Evolutionary conservation across 2,797 vertebrate genomes (phyloP).

Genomic region (Acanthiza pusilla): DNA sequence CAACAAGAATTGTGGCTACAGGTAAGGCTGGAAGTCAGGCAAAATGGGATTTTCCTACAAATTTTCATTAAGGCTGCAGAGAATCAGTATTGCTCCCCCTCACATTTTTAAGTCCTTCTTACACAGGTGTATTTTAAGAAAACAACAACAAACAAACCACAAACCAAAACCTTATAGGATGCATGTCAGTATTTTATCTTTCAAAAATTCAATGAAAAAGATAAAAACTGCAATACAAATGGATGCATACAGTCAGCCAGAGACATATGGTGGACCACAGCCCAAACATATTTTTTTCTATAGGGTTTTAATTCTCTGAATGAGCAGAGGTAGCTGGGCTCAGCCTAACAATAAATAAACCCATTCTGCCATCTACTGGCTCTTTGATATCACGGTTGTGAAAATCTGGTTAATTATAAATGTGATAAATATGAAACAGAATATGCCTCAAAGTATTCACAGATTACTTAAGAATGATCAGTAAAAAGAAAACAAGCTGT

Average conservation of each 20-base stretch:
- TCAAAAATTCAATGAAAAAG: not conserved
- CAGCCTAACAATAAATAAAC: not conserved
- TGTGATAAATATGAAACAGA: not conserved
- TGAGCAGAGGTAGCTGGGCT: rapidly evolving
- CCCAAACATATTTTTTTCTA: not conserved
- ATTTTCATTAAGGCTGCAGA: not conserved
- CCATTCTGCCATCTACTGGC: conserved; percentile 43
- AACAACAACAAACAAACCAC: not conserved
- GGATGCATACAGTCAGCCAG: not conserved
- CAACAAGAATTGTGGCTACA: not conserved
- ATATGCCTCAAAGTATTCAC: not conserved
- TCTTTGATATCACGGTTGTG: not conserved
- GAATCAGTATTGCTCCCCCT: rapidly evolving
- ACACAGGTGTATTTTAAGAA: not conserved
- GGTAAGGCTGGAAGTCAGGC: not conserved
- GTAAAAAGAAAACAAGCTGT: not conserved
- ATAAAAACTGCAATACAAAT: not conserved
- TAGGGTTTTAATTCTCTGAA: not conserved
- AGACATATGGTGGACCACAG: not conserved
- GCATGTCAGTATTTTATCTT: not conserved
- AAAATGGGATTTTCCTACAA: not conserved
- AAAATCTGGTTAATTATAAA: not conserved
- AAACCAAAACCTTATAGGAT: not conserved
- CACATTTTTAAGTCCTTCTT: not conserved
- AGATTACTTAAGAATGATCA: not conserved